Percentiles rank a stretch among this genome's conserved stretches.
Conservation (phyloP, 2,797 vertebrate species). For the Uromys caudimaculatus region DNA sequence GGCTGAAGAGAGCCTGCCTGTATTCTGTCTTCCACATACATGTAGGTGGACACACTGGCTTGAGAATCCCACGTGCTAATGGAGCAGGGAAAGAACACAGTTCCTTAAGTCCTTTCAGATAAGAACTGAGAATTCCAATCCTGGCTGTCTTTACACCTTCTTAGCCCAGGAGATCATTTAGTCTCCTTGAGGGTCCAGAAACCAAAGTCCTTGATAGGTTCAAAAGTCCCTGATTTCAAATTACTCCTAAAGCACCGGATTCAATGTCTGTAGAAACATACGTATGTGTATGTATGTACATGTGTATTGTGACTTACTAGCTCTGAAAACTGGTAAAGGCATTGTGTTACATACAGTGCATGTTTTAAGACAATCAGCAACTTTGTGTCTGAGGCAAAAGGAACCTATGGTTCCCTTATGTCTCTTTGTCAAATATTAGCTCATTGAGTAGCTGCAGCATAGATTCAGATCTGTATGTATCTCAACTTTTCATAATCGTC, state of each 20-base stretch:
- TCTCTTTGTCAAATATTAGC: background rate
- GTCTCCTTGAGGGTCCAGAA: background rate
- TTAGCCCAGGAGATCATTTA: background rate
- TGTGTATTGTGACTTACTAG: background rate
- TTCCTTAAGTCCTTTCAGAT: background rate
- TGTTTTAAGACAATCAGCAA: background rate
- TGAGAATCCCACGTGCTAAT: background rate
- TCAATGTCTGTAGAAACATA: rapidly evolving
- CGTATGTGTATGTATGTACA: background rate
- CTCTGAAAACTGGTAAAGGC: background rate
- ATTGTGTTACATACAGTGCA: background rate
- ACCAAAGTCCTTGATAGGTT: background rate
- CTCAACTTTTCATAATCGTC: background rate
- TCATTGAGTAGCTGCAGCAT: background rate
- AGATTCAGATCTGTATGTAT: background rate
- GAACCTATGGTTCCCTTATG: background rate
- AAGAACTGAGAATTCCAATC: background rate
- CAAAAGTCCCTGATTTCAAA: background rate
- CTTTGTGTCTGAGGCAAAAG: background rate
- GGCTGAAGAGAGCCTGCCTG: background rate
- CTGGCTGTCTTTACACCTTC: background rate
- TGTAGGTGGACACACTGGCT: background rate
- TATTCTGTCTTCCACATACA: too few species aligned
- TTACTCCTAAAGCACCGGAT: background rate
- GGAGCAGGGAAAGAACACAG: background rate